Percentiles rank a stretch among this genome's conserved stretches.
These are phyloP conservation scores for Aphelenchoides fujianensis DNA, from an alignment of 1,140 invertebrate genomes.

Conservation along the genomic window DNA sequence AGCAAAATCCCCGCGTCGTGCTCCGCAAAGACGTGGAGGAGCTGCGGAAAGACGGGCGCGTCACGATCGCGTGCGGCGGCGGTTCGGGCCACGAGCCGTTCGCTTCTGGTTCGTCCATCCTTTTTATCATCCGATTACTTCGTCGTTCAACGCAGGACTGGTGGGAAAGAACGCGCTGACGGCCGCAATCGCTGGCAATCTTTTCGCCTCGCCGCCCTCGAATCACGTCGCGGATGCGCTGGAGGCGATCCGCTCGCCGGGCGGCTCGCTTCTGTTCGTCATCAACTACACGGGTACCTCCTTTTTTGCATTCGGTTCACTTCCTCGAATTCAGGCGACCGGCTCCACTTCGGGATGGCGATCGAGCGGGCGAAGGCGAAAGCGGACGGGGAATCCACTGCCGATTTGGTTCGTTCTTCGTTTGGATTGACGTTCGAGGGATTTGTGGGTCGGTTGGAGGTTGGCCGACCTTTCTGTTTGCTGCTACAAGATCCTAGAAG, in stretches of 20 bases:
- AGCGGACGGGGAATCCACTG: conserved; percentile 25
- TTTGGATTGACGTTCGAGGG: no score
- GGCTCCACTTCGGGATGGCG: conserved; percentile 70
- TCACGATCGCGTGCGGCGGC: conserved; percentile 74
- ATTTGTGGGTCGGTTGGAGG: no score
- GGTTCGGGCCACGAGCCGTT: conserved; percentile 80
- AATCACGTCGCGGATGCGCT: conserved; percentile 68
- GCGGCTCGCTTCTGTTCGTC: conserved; percentile 73
- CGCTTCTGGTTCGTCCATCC: conserved; percentile 67
- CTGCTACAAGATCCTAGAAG: no score
- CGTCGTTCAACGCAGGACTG: conserved; percentile 69
- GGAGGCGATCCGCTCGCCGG: neutral
- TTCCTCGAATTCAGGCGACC: conserved; percentile 74
- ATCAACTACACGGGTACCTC: conserved; percentile 81
- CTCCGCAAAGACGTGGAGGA: conserved; percentile 67
- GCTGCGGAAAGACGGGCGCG: conserved; percentile 66
- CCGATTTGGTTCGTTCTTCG: conserved; percentile 5
- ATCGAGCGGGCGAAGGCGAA: conserved; percentile 73
- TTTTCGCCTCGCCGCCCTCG: conserved; percentile 75
- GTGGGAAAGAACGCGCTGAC: conserved; percentile 76
- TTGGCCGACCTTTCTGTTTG: no score
- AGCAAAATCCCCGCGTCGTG: conserved; percentile 65
- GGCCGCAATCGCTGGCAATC: conserved; percentile 72
- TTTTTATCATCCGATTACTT: neutral
- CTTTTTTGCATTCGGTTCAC: neutral